A percentile compares a stretch with the other conserved stretches of the same genome.
These are phyloP conservation scores for Bos indicus DNA, from an alignment of 2,113 vertebrate genomes.

Conservation along the genomic window DNA sequence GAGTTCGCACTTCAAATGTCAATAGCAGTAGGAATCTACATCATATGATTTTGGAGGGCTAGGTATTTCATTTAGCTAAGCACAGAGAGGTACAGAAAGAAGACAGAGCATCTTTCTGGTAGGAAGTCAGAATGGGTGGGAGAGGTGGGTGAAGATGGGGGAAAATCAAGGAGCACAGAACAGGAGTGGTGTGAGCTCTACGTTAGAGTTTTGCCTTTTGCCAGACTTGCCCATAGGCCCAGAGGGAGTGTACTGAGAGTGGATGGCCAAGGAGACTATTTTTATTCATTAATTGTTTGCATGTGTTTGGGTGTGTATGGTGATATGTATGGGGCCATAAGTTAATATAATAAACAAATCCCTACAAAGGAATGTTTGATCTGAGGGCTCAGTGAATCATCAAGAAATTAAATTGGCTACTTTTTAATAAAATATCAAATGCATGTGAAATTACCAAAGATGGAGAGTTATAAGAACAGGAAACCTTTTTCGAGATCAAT, in stretches of 20 bases:
- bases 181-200: neutral
- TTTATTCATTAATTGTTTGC: neutral
- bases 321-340: neutral
- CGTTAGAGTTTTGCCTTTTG: neutral
- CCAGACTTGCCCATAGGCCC: neutral
- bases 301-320: neutral
- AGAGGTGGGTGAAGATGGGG: neutral
- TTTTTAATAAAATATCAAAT: conserved; percentile 45
- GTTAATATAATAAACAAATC: neutral
- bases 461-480: neutral
- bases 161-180: neutral
- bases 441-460: conserved; percentile 39
- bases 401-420: neutral
- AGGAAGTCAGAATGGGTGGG: neutral
- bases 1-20: neutral
- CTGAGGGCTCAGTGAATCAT: conserved; percentile 21
- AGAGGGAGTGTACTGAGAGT: neutral
- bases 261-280: neutral
- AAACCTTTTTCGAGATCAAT: conserved; percentile 37
- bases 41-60: neutral
- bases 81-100: neutral
- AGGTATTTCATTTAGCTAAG: neutral
- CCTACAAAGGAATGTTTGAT: conserved; percentile 6
- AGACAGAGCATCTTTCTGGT: neutral
- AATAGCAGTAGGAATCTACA: neutral